These are phyloP conservation scores for Trypoxylus dichotomus DNA, from an alignment of 1,140 invertebrate genomes.

Conservation along the genomic window DNA sequence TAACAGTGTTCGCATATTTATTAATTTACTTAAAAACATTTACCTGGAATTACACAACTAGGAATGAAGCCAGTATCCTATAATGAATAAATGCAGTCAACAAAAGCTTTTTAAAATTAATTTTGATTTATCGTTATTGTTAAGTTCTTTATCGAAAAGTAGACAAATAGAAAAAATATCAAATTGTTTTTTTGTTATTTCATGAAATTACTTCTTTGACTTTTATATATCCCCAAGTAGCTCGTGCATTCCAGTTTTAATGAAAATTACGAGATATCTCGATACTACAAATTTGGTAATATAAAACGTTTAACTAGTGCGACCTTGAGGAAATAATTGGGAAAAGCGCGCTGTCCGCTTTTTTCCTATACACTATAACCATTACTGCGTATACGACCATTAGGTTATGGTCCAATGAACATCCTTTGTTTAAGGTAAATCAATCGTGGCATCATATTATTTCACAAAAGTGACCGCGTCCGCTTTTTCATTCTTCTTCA, in stretches of 20 bases:
- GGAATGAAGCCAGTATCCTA: no score
- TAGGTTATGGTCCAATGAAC: slow-evolving; percentile 20
- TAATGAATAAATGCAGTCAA: no score
- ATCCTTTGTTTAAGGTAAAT: slow-evolving; percentile 32
- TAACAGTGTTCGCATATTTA: no score
- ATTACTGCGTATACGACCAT: not conserved
- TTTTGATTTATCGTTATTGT: no score
- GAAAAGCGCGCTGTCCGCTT: not conserved
- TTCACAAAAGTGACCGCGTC: slow-evolving; percentile 23
- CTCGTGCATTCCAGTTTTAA: not conserved
- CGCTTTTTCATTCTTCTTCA: slow-evolving; percentile 16
- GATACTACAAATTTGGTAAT: no score
- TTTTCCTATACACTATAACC: not conserved
- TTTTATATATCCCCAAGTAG: not conserved
- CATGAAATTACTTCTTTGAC: not conserved
- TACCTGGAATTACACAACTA: no score
- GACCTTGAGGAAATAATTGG: not conserved
- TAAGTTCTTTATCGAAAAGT: no score
- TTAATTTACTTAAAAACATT: no score
- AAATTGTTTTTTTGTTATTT: no score
- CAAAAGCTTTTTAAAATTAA: no score
- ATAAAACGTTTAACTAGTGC: not conserved
- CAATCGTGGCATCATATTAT: slow-evolving; percentile 27
- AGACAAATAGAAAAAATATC: no score
- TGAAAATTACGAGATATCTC: not conserved